Percentiles rank a stretch among this genome's conserved stretches.
phyloP scores from a whole-genome alignment of 2,888 invertebrate species.

The Therioaphis trifolii region DNA sequence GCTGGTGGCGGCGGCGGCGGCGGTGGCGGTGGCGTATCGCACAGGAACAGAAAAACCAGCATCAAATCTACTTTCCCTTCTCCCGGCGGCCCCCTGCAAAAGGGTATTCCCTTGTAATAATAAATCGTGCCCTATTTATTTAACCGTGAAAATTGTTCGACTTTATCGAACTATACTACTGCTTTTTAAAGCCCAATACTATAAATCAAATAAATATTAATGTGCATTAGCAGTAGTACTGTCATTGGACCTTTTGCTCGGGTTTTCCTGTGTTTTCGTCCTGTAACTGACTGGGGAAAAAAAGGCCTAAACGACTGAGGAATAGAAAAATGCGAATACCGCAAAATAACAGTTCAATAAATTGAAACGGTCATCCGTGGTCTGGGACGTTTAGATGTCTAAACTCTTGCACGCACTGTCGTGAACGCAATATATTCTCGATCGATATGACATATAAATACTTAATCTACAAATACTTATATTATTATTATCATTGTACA shows the following conservation, averaged over 20 bases:
- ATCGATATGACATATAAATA: too few species aligned
- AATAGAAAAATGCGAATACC: not conserved
- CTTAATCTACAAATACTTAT: too few species aligned
- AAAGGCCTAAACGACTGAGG: too few species aligned
- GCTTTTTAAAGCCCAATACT: conserved; percentile 13
- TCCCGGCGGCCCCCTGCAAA: conserved; percentile 3
- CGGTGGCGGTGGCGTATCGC: conserved; percentile 44
- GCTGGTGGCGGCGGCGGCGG: not conserved
- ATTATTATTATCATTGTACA: too few species aligned
- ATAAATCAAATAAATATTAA: conserved; percentile 48
- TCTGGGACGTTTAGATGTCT: not conserved
- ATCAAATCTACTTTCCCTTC: conserved; percentile 29
- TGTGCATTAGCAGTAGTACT: conserved; percentile 27
- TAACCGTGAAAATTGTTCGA: conserved; percentile 62
- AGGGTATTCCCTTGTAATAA: conserved; percentile 46
- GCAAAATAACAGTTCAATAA: not conserved
- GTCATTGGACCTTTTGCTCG: not conserved
- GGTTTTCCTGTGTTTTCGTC: not conserved
- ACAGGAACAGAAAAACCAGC: conserved; percentile 55
- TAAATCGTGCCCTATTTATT: conserved; percentile 62
- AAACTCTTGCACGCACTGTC: not conserved
- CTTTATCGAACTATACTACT: conserved; percentile 50
- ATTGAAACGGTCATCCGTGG: not conserved
- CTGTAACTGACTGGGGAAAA: not conserved
- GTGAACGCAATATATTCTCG: not conserved